Evolutionary conservation across 2,797 vertebrate genomes (phyloP).

Genomic region (Artibeus jamaicensis): DNA sequence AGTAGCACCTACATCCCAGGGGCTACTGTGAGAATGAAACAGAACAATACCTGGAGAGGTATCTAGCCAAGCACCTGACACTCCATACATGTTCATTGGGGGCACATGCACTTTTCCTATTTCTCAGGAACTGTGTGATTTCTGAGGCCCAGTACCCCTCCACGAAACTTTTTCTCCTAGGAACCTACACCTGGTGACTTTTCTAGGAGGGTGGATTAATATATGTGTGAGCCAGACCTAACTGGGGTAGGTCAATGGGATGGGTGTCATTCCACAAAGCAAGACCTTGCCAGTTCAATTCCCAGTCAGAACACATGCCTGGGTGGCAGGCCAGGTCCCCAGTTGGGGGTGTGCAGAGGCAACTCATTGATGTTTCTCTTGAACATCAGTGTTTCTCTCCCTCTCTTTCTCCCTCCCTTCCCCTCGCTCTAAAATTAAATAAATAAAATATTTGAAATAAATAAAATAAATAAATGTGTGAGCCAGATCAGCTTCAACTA

Average conservation of each 20-base stretch:
- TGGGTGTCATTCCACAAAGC: not conserved
- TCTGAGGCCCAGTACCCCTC: not conserved
- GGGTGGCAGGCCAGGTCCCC: not conserved
- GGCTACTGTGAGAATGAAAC: not conserved
- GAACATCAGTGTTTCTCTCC: not conserved
- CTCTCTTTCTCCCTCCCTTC: not conserved
- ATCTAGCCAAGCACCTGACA: not conserved
- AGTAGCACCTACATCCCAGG: not conserved
- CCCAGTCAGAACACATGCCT: not conserved
- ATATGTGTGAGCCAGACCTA: not conserved
- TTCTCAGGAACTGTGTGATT: slow-evolving; percentile 13
- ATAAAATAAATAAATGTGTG: not conserved
- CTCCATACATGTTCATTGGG: not conserved
- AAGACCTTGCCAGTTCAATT: not conserved
- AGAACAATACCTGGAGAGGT: not conserved
- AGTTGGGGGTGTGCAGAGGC: not conserved
- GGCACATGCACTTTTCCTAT: not conserved
- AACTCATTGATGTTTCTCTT: not conserved
- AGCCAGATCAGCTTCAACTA: not conserved
- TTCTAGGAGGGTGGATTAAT: not conserved
- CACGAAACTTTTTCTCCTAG: not conserved
- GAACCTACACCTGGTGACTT: not conserved
- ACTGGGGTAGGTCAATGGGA: not conserved
- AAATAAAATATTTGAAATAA: not conserved
- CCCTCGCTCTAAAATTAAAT: not conserved